Conservation (phyloP, 2,797 vertebrate species). For the Carcharodon carcharias region DNA sequence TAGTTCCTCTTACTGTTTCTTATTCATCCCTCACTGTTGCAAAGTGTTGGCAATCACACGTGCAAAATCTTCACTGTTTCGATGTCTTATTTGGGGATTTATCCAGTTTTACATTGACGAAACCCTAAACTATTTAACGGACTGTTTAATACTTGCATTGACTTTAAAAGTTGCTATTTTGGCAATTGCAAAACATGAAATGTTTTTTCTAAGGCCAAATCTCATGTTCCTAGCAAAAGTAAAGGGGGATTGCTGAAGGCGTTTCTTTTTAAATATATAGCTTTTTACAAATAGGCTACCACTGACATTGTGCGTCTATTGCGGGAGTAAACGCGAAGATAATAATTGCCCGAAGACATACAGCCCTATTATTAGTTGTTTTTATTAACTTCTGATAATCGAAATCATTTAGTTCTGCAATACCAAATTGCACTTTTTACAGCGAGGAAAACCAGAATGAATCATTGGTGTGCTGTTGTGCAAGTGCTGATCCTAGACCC, state of each 20-base stretch:
- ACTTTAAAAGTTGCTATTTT: background rate
- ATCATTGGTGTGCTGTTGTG: background rate
- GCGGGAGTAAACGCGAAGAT: background rate
- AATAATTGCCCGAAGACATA: background rate
- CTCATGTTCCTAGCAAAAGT: background rate
- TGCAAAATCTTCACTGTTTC: background rate
- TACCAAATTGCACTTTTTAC: no score
- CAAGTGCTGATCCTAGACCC: conserved; percentile 13
- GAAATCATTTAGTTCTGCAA: background rate
- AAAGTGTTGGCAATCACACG: background rate
- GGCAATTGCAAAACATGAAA: background rate
- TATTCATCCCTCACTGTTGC: background rate
- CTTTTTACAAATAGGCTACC: background rate
- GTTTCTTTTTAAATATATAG: background rate
- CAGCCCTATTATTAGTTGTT: background rate
- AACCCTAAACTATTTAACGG: background rate
- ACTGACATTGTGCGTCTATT: background rate
- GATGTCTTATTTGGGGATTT: background rate
- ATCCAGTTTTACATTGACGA: background rate
- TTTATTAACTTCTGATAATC: background rate
- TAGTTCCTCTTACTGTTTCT: background rate
- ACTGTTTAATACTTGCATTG: background rate
- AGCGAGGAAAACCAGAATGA: background rate
- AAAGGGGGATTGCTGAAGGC: background rate
- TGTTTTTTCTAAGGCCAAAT: background rate